A percentile compares a stretch with the other conserved stretches of the same genome.
phyloP scores from a whole-genome alignment of 1,140 invertebrate genomes.

The Cecropterus lyciades region DNA sequence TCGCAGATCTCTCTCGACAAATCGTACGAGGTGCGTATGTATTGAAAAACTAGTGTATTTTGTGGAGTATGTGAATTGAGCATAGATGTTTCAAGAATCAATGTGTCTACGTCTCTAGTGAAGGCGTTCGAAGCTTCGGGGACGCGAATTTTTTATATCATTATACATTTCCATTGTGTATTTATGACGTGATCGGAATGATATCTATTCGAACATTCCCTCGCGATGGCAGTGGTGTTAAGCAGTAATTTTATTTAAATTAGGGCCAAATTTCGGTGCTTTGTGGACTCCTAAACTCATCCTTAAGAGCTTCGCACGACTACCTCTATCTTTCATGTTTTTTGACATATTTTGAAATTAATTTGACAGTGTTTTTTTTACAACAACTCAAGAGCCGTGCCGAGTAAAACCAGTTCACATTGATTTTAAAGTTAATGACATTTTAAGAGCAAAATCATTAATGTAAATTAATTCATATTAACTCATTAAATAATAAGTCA shows the following conservation, averaged over 20 bases:
- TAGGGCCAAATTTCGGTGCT: slow-evolving; percentile 45
- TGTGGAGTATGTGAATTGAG: slow-evolving; percentile 15
- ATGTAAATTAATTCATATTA: too few species aligned
- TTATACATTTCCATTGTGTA: slow-evolving; percentile 27
- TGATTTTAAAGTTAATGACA: too few species aligned
- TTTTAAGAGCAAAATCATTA: too few species aligned
- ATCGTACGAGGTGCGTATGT: slow-evolving; percentile 20
- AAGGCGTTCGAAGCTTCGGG: slow-evolving; percentile 26
- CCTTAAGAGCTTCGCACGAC: slow-evolving; percentile 13
- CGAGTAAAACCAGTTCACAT: too few species aligned
- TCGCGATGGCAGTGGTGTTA: slow-evolving; percentile 41
- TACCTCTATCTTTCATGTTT: slow-evolving; percentile 18
- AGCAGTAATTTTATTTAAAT: slow-evolving; percentile 35
- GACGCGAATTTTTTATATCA: slow-evolving; percentile 26
- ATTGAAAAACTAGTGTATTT: slow-evolving; percentile 23
- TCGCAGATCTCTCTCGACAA: slow-evolving; percentile 6
- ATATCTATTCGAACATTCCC: slow-evolving; percentile 44
- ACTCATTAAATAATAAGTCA: too few species aligned
- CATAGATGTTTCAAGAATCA: slow-evolving; percentile 11
- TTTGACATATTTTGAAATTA: slow-evolving; percentile 18
- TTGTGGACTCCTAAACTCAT: slow-evolving; percentile 24
- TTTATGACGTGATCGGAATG: slow-evolving; percentile 27
- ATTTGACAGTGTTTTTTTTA: background rate
- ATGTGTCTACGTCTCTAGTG: slow-evolving; percentile 8
- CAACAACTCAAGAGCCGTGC: background rate